Percentiles rank a stretch among this genome's conserved stretches.
Conservation (phyloP, 2,888 invertebrate genomes). For the Trimorus sp. region DNA sequence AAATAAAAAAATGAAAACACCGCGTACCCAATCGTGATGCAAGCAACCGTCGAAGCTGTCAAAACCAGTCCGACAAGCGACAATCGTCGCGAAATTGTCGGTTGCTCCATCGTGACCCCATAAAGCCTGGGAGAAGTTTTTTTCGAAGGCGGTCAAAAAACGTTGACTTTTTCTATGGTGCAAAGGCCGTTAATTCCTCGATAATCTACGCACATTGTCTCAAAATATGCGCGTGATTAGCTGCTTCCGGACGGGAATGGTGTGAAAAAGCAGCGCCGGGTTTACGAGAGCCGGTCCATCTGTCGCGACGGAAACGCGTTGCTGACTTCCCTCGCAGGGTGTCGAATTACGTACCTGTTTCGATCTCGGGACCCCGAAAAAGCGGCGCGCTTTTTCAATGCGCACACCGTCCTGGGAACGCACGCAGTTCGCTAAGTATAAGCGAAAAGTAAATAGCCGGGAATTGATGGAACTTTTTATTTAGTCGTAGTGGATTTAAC, state of each 20-base stretch:
- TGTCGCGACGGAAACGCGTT: constrained; percentile 79
- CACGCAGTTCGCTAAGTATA: no score
- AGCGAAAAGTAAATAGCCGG: no score
- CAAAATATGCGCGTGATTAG: constrained; percentile 32
- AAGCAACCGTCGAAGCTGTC: constrained; percentile 71
- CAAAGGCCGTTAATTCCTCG: constrained; percentile 69
- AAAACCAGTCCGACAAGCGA: constrained; percentile 31
- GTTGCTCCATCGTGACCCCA: neutral
- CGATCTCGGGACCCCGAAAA: constrained; percentile 2
- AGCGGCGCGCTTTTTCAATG: no score
- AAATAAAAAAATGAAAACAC: constrained; percentile 65
- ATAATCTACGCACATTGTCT: constrained; percentile 46
- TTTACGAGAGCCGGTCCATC: constrained; percentile 74
- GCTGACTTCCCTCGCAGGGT: constrained; percentile 70
- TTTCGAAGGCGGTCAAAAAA: no score
- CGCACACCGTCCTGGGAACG: no score
- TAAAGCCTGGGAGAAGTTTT: no score
- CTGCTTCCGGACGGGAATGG: constrained; percentile 37
- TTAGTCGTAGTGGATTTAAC: no score
- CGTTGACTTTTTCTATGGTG: constrained; percentile 31
- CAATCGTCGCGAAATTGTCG: constrained; percentile 12
- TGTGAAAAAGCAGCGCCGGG: constrained; percentile 20
- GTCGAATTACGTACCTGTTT: constrained; percentile 65
- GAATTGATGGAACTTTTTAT: no score
- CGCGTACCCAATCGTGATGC: constrained; percentile 21